phyloP scores from a whole-genome alignment of 2,113 vertebrate genomes.

The Monarcha castaneiventris region DNA sequence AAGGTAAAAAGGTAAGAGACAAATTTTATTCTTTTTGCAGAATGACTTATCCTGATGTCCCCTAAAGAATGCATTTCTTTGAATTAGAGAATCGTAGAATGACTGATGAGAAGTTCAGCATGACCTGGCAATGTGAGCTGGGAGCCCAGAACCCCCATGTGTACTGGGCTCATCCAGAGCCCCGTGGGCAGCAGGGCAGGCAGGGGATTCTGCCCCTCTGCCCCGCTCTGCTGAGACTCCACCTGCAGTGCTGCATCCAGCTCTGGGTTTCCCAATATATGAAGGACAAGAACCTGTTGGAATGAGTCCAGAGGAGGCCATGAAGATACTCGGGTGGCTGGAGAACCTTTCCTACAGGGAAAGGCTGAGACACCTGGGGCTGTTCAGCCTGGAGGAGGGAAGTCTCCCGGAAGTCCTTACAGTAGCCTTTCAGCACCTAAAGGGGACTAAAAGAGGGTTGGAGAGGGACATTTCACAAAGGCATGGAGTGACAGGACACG shows the following conservation, averaged over 20 bases:
- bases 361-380: fast-evolving
- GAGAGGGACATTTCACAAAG: background rate
- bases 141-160: background rate
- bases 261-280: fast-evolving
- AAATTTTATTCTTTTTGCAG: background rate
- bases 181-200: background rate
- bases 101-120: background rate
- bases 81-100: background rate
- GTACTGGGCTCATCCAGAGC: background rate
- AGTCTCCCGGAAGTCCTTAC: background rate
- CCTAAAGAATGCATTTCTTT: background rate
- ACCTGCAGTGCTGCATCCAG: background rate
- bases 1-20: background rate
- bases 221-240: background rate
- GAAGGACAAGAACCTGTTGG: fast-evolving
- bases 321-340: fast-evolving
- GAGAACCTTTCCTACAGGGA: background rate
- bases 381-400: background rate
- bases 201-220: background rate
- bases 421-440: background rate
- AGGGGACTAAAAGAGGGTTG: background rate
- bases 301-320: fast-evolving
- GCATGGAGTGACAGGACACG: too few species aligned
- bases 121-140: fast-evolving
- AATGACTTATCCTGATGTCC: background rate